Base-by-base conservation (phyloP, 1,140 invertebrate genomes). In the Drosophila elegans region DNA sequence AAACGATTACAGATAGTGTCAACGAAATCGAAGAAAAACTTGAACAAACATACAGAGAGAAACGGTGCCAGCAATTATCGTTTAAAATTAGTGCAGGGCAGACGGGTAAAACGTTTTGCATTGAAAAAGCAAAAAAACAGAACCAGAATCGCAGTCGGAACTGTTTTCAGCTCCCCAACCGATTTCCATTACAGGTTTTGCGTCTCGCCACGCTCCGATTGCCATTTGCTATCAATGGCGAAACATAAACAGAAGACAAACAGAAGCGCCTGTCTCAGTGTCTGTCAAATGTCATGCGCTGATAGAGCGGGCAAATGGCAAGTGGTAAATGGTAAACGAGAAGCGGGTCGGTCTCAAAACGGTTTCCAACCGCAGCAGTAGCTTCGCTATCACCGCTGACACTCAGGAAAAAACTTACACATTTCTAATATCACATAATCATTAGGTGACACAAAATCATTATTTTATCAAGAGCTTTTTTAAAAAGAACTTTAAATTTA, bases 221-320 rank as follows among this genome's bases (percentile, higher is more conserved):
- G 55, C 48, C 72, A 41, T 21, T 56, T 62, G 80, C 84, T 89
- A 89, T 89, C 84, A 89, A 78, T 83, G 77, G 67, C 53, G 42
- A 49, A 74, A 51, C 52, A 74, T 67, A 78, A 81, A 78, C 53
- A 78, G 67, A 66, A 59, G 60, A n/a, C 64, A 66, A 66, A 48
- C 64, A 38, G 60, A 42, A 16, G 25, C 45, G 46, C 48, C 60
- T 21, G 46, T 38, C 44, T 27, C 34, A 51, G 53, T 59, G 77
- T 80, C 79, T 77, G 78, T 80, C 84, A 89, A 78, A 84, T 89
- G 84, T 80, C 84, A 80, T 80, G 80, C 74, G 74, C 84, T 90
- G 84, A 69, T 88, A 74, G 84, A 88, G 83, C 84, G 66, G 64
- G 64, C 76, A 72, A 89, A 88, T 88, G 75, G 66, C 73, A 88